These are phyloP conservation scores for Drosophila mettleri DNA, from an alignment of 2,888 invertebrate species.

Conservation along the genomic window DNA sequence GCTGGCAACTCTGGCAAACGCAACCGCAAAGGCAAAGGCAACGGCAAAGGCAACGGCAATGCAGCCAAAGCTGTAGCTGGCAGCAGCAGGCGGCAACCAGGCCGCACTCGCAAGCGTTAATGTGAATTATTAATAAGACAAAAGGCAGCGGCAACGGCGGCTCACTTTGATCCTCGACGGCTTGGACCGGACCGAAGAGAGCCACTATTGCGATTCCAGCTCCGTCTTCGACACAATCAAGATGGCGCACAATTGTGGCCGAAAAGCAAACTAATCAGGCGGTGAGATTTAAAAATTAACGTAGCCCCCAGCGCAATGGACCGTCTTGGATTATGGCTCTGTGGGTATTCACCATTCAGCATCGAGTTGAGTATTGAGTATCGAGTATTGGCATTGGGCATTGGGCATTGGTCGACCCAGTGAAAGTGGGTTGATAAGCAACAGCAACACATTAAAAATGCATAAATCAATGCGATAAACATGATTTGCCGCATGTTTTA, in stretches of 20 bases:
- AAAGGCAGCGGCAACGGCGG: constrained; percentile 80
- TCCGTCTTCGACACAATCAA: constrained; percentile 62
- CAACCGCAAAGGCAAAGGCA: constrained; percentile 20
- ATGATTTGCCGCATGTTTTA: constrained; percentile 85
- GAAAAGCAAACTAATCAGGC: constrained; percentile 83
- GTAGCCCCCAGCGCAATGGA: constrained; percentile 65
- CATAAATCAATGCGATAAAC: constrained; percentile 86
- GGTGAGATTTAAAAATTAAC: constrained; percentile 84
- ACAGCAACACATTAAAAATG: constrained; percentile 85
- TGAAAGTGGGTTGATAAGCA: constrained; percentile 84
- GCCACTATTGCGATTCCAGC: constrained; percentile 17
- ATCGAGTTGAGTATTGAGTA: constrained; percentile 4
- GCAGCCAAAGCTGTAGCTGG: constrained; percentile 28
- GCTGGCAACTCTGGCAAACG: constrained; percentile 58
- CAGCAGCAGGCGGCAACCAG: constrained; percentile 68
- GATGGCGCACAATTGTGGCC: constrained; percentile 72
- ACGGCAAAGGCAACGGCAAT: neutral
- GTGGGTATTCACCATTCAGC: constrained; percentile 1
- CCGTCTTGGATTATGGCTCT: constrained; percentile 17
- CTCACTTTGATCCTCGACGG: constrained; percentile 65
- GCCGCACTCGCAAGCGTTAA: constrained; percentile 83
- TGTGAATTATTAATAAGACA: constrained; percentile 85
- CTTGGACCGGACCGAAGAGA: constrained; percentile 15
- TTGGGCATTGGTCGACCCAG: constrained; percentile 45
- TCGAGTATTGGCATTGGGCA: constrained; percentile 7